Conservation (phyloP, 1,140 invertebrate species). For the Diploscapter pachys region DNA sequence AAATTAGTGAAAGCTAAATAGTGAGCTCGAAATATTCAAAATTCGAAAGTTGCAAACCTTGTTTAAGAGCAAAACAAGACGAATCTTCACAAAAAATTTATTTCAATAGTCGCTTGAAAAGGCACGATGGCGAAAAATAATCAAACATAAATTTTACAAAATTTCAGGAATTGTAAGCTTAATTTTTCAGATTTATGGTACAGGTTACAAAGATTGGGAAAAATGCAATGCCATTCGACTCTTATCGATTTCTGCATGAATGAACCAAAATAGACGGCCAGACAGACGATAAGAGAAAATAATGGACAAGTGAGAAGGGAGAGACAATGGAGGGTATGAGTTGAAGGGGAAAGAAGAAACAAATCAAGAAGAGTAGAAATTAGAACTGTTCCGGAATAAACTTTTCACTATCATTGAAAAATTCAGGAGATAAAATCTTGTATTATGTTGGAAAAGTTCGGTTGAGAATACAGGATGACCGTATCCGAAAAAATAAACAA, state of each 20-base stretch:
- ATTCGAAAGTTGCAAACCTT: background rate
- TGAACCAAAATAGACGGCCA: too few relatives aligned
- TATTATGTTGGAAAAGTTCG: too few relatives aligned
- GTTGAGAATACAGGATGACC: too few relatives aligned
- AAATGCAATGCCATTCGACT: too few relatives aligned
- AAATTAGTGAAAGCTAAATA: too few relatives aligned
- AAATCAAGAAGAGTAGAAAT: background rate
- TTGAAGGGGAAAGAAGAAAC: background rate
- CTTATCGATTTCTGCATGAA: too few relatives aligned
- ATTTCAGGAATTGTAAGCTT: background rate
- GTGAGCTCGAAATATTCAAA: background rate
- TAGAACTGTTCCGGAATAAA: slow-evolving; percentile 3
- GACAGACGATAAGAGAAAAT: too few relatives aligned
- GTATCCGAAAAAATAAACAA: too few relatives aligned
- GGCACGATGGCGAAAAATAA: background rate
- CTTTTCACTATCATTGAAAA: background rate
- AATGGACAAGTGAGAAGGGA: background rate
- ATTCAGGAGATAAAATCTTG: too few relatives aligned
- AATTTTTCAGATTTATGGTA: background rate
- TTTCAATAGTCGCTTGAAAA: too few relatives aligned
- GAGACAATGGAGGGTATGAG: background rate
- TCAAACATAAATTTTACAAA: background rate
- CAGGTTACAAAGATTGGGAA: too few relatives aligned
- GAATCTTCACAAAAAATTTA: background rate
- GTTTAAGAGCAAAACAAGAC: background rate